These are phyloP conservation scores for Neelides sp. DNA, from an alignment of 1,140 invertebrate genomes.

Conservation along the genomic window DNA sequence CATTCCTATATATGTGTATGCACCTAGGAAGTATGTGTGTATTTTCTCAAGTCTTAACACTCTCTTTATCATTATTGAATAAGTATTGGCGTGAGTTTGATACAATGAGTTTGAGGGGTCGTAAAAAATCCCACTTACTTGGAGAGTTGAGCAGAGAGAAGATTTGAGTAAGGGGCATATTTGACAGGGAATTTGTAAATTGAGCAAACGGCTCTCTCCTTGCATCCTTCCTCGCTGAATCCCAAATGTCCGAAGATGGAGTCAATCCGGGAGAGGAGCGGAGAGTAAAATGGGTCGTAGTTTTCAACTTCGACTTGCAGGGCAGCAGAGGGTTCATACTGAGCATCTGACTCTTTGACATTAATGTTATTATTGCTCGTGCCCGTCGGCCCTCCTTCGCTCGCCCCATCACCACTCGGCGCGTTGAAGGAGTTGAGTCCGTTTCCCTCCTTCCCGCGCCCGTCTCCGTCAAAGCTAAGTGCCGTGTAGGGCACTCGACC, in stretches of 20 bases:
- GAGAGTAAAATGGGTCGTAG: constrained; percentile 76
- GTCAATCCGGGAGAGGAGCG: constrained; percentile 61
- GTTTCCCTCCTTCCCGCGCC: not conserved
- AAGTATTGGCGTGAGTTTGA: no score
- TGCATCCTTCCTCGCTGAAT: constrained; percentile 52
- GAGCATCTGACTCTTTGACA: constrained; percentile 40
- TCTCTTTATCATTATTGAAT: no score
- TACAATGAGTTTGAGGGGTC: no score
- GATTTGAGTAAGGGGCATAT: constrained; percentile 69
- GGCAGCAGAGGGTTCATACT: constrained; percentile 67
- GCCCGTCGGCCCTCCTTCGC: not conserved
- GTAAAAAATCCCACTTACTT: constrained; percentile 46
- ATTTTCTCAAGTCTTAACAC: no score
- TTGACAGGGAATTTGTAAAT: constrained; percentile 75
- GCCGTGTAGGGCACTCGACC: not conserved
- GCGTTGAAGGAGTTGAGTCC: not conserved
- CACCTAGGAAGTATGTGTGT: no score
- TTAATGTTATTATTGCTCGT: not conserved
- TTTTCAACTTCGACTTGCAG: constrained; percentile 54
- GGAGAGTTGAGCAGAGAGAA: constrained; percentile 72
- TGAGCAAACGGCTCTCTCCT: constrained; percentile 66
- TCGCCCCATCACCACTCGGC: constrained; percentile 6
- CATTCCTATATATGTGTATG: no score
- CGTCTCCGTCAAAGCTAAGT: not conserved
- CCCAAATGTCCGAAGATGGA: constrained; percentile 66